Evolutionary conservation across 2,113 vertebrate species (phyloP), one percentile per base, ranked within the genome.

Genomic region (Acanthisitta chloris): DNA sequence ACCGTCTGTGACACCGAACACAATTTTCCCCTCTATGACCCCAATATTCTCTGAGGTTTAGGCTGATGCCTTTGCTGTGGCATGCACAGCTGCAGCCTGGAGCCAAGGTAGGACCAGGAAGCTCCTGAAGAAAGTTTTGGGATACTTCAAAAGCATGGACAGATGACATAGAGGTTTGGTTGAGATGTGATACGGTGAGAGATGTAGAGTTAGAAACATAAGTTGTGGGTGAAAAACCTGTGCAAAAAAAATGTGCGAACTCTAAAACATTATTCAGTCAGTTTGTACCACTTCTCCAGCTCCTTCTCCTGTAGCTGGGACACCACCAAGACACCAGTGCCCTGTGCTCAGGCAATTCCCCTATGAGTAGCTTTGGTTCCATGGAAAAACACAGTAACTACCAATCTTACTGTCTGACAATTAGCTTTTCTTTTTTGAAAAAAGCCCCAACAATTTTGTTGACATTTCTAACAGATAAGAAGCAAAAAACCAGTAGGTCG

Each of bases 391-490:
- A 84, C 23, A 70, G 55, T 28, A n/a, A n/a, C n/a, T n/a, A 74
- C 19, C 15, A 85, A 48, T 57, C 61, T 48, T 33, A 72, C 7
- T 45, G 19, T 20, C 45, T 82, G 55, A 48, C 15, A 80, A 54
- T 42, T 33, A 10, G 4, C 16, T 38, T 9, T 52, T 81, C 42
- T 31, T 57, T 42, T 6, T 3, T 2, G 4, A 17, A 12, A 43
- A 62, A 61, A 24, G n/a, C 0, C 1, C 10, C 9, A 23, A 66
- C 0, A 0, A 34, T 36, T 78, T 31, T 15, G 17, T 40, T 57
- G 31, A 81, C 40, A 59, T 24, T 67, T 86, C 31, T 52, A 43
- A 34, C 38, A 78, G 25, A 8, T 48, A 82, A 59, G 31, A 38
- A 51, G 14, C 0, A 54, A 76, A 81, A 73, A 48, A 52, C 36